Evolutionary conservation across 2,113 vertebrate species (phyloP), one percentile per base, ranked within the genome.

Genomic region (Thermophis baileyi): DNA sequence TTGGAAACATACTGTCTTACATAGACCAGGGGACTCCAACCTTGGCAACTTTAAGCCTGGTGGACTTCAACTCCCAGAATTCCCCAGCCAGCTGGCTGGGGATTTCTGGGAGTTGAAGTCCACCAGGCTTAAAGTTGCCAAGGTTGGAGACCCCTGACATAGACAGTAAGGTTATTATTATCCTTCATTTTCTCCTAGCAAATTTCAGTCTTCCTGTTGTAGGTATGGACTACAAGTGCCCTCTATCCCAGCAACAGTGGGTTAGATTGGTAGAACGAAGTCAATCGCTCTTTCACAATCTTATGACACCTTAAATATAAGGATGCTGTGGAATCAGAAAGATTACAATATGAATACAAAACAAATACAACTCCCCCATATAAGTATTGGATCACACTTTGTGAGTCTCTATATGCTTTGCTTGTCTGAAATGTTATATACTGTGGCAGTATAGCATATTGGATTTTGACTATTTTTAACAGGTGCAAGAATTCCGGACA

Each of bases 381-480:
- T 44, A 40, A 22, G 35, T 25, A 27, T 44, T 25, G 50, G 60
- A 40, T 20, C 50, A 47, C 54, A 86, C 44, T 87, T 44, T 86
- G 74, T 86, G 55, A 87, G 24, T 87, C 46, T 86, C 46, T 46
- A n/a, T 51, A 47, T 47, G 47, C 47, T 6, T 57, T n/a, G 22
- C n/a, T 27, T 93, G 35, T 40, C 44, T 55, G 4, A 90, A 90
- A 63, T 87, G 46, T 87, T 44, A 87, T 93, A 40, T 16, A 87
- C 24, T 11, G 51, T 50, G 25, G 87, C 90, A 91, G 25, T 81
- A 30, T 81, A 63, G 35, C 53, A 54, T 54, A 54, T 30, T 90
- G 88, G 74, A 63, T 92, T 94, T 92, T 30, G 85, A 93, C 46
- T 12, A 24, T 74, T 89, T 92, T 87, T 74, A 40, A 6, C 91